Evolutionary conservation across 2,888 invertebrate genomes (phyloP).

Genomic region (Glaucopsyche alexis): DNA sequence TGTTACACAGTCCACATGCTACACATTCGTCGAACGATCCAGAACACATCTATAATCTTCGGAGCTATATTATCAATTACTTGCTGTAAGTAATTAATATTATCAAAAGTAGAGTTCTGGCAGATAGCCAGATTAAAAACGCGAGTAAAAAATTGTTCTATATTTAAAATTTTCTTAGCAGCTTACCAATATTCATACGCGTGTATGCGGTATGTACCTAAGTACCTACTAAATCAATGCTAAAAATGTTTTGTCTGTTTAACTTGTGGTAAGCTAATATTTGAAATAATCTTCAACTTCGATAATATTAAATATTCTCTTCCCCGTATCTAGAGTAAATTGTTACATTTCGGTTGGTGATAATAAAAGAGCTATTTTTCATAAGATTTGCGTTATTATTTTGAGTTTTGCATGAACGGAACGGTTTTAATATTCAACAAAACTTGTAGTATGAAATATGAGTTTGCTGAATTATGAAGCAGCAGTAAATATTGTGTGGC

Average conservation of each 20-base stretch:
- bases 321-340: background rate
- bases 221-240: conserved; percentile 8
- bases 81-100: conserved; percentile 26
- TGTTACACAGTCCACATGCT: conserved; percentile 4
- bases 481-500: conserved; percentile 2
- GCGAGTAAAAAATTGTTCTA: conserved; percentile 20
- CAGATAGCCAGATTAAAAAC: conserved; percentile 34
- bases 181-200: background rate
- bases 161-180: conserved; percentile 22
- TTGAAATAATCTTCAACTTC: background rate
- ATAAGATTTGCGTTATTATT: background rate
- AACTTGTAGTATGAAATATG: background rate
- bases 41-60: conserved; percentile 20
- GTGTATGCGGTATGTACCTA: too few species aligned
- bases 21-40: conserved; percentile 8
- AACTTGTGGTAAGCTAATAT: background rate
- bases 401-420: background rate
- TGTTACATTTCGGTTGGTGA: background rate
- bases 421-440: background rate
- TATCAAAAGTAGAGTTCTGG: conserved; percentile 49
- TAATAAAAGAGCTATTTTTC: background rate
- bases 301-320: background rate
- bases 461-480: background rate
- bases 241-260: background rate
- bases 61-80: conserved; percentile 6